Conservation (phyloP, 2,888 invertebrate genomes). For the Andricus quercusramuli region DNA sequence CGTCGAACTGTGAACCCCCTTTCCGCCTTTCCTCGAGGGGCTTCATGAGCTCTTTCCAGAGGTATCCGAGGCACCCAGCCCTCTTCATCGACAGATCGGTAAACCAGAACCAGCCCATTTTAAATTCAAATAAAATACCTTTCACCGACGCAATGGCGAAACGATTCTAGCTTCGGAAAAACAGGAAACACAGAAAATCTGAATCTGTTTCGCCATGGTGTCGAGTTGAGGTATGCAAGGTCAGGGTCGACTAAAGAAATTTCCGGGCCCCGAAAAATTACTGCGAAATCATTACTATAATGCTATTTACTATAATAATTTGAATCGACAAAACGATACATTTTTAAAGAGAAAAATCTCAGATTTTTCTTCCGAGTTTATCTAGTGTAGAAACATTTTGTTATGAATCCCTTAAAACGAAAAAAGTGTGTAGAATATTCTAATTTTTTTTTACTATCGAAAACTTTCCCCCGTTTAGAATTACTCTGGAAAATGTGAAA, state of each 20-base stretch:
- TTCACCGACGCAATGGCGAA: constrained; percentile 15
- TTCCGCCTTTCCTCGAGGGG: constrained; percentile 64
- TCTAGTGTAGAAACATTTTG: too few species aligned
- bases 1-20: constrained; percentile 72
- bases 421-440: too few species aligned
- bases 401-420: too few species aligned
- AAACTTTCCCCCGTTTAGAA: too few species aligned
- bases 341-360: too few species aligned
- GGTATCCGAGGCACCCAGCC: constrained; percentile 45
- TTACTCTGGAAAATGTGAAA: too few species aligned
- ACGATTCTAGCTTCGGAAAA: constrained; percentile 18
- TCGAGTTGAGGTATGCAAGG: background rate
- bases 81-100: constrained; percentile 34
- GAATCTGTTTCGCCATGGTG: constrained; percentile 8
- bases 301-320: background rate
- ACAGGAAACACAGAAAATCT: background rate
- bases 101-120: constrained; percentile 41
- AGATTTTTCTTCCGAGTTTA: too few species aligned
- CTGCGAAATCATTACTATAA: background rate
- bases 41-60: constrained; percentile 60
- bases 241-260: background rate
- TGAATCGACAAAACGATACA: background rate
- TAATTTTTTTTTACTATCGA: too few species aligned
- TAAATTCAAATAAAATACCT: constrained; percentile 42
- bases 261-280: background rate